Percentiles rank a stretch among this genome's conserved stretches.
Evolutionary conservation across 1,140 invertebrate species (phyloP).

Genomic region (Drosophila repletoides): DNA sequence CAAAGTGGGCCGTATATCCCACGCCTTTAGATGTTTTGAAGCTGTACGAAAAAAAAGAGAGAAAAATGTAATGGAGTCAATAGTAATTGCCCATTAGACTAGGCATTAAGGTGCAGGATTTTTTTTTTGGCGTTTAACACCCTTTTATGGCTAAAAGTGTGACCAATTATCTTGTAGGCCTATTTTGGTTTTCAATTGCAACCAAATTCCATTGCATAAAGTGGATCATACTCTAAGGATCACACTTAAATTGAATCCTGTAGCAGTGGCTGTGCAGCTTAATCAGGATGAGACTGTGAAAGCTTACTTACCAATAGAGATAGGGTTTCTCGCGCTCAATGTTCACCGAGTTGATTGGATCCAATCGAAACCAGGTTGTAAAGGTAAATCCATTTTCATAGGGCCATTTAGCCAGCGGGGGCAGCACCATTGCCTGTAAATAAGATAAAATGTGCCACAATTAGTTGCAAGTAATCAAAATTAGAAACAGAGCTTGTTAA

Average conservation of each 20-base stretch:
- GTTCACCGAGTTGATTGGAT: constrained; percentile 99
- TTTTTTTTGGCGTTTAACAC: too few species aligned
- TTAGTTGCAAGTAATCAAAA: constrained; percentile 2
- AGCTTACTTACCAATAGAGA: constrained; percentile 92
- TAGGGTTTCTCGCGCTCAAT: constrained; percentile 99
- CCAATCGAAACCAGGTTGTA: constrained; percentile 98
- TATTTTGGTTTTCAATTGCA: too few species aligned
- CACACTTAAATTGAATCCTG: too few species aligned
- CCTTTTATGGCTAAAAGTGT: too few species aligned
- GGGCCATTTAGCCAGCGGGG: constrained; percentile 98
- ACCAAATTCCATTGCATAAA: too few species aligned
- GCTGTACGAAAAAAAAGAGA: constrained; percentile 84
- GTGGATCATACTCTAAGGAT: too few species aligned
- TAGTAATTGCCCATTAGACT: constrained; percentile 1
- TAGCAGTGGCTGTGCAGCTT: too few species aligned
- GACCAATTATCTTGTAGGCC: too few species aligned
- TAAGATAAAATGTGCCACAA: constrained; percentile 1
- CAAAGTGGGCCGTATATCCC: constrained; percentile 99
- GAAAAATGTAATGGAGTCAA: background rate
- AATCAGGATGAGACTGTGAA: too few species aligned
- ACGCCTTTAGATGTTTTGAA: constrained; percentile 99
- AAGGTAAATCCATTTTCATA: constrained; percentile 99
- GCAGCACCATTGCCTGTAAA: constrained; percentile 95
- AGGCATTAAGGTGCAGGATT: too few species aligned
- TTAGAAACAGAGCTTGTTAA: constrained; percentile 8